These are phyloP conservation scores for Drosophila tanythrix DNA, from an alignment of 2,888 invertebrate species.

Conservation along the genomic window DNA sequence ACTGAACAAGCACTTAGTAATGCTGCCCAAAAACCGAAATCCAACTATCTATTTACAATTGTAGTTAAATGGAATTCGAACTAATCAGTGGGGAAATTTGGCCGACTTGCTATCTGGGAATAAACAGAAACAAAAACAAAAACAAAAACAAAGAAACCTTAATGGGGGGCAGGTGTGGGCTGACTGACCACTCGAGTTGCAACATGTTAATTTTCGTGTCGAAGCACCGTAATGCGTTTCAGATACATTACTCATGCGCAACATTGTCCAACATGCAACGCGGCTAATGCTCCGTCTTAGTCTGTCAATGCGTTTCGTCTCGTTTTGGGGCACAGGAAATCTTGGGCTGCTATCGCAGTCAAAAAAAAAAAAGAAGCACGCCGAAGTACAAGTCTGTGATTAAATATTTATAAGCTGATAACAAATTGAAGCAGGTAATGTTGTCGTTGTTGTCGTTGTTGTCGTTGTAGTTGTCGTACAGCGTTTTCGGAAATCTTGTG, in stretches of 20 bases:
- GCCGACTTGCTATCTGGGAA: conserved; percentile 31
- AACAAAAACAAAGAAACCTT: neutral
- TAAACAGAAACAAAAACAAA: neutral
- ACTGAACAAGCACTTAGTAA: conserved; percentile 29
- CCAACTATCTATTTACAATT: conserved; percentile 42
- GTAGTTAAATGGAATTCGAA: conserved; percentile 18
- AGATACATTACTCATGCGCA: conserved; percentile 69
- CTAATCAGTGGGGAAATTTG: conserved; percentile 27
- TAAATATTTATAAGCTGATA: conserved; percentile 81
- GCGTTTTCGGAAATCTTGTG: conserved; percentile 70
- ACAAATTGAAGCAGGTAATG: conserved; percentile 69
- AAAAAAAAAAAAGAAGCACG: conserved; percentile 45
- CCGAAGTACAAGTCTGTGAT: conserved; percentile 79
- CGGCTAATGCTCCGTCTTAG: neutral
- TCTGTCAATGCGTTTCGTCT: neutral
- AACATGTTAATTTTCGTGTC: conserved; percentile 79
- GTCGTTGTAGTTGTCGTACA: conserved; percentile 11
- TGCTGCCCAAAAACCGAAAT: conserved; percentile 17
- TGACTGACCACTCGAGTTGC: conserved; percentile 49
- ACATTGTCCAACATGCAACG: conserved; percentile 27
- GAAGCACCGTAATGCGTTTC: conserved; percentile 54
- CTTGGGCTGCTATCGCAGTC: conserved; percentile 59
- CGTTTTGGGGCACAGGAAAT: conserved; percentile 29
- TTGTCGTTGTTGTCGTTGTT: conserved; percentile 12
- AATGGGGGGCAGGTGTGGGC: conserved; percentile 13